Percentiles rank a stretch among this genome's conserved stretches.
These are phyloP conservation scores for Helogale parvula DNA, from an alignment of 2,113 vertebrate species.

Conservation along the genomic window DNA sequence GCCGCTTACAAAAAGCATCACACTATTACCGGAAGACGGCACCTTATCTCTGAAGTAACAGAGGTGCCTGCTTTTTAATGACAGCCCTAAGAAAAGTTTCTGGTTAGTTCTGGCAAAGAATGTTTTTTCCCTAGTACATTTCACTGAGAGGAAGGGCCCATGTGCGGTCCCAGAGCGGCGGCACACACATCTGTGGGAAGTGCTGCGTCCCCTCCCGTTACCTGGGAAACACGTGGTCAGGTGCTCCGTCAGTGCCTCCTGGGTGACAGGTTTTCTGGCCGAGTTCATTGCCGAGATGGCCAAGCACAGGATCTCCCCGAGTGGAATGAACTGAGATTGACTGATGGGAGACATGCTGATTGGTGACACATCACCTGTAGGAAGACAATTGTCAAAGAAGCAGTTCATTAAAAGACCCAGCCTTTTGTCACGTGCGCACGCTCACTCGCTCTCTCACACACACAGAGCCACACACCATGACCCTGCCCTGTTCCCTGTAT, in stretches of 20 bases:
- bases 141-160: neutral
- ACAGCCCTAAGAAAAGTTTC: neutral
- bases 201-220: conserved; percentile 79
- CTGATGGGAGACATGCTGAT: conserved; percentile 99
- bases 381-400: conserved; percentile 74
- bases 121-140: neutral
- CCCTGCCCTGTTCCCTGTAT: neutral
- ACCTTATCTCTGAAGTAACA: neutral
- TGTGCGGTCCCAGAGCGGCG: neutral
- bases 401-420: neutral
- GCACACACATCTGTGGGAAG: neutral
- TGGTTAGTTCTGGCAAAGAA: neutral
- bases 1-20: neutral
- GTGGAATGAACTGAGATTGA: conserved; percentile 99
- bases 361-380: conserved; percentile 98
- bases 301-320: conserved; percentile 98
- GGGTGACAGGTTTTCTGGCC: conserved; percentile 96
- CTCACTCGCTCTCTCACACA: fast-evolving
- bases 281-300: conserved; percentile 99
- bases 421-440: neutral
- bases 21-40: neutral
- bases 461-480: fast-evolving
- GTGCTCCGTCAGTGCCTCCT: conserved; percentile 98
- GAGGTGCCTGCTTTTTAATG: neutral
- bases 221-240: conserved; percentile 99